Percentiles rank a stretch among this genome's conserved stretches.
phyloP scores from a whole-genome alignment of 2,113 vertebrate genomes.

The Oreochromis tanganicae region DNA sequence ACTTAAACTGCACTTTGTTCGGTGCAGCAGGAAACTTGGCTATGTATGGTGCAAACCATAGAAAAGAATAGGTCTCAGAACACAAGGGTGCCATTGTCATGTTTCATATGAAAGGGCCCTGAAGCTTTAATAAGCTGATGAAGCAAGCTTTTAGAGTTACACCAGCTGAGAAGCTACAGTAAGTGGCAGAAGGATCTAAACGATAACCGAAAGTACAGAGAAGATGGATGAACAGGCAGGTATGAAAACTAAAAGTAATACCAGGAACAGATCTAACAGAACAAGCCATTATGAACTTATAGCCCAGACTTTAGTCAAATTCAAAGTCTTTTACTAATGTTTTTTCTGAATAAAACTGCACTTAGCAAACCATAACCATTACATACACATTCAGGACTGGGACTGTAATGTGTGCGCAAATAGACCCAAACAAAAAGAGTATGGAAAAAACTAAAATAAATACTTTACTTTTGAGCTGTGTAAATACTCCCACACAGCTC shows the following conservation, averaged over 20 bases:
- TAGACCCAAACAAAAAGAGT: background rate
- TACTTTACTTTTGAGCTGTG: background rate
- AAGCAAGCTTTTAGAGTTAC: background rate
- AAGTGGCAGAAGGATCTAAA: background rate
- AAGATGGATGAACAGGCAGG: background rate
- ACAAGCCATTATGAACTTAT: background rate
- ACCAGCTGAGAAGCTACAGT: background rate
- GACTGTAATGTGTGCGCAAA: background rate
- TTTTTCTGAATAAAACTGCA: background rate
- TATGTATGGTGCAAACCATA: background rate
- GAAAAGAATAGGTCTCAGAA: background rate
- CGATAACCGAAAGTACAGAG: background rate
- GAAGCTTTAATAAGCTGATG: slow-evolving; percentile 7
- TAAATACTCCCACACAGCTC: background rate
- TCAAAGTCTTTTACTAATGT: background rate
- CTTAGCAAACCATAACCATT: background rate
- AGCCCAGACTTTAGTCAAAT: background rate
- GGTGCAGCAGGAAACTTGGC: background rate
- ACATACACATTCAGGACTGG: background rate
- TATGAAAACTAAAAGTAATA: background rate
- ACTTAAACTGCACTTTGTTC: background rate
- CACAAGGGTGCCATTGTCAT: background rate
- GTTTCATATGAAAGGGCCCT: background rate
- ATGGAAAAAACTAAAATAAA: background rate
- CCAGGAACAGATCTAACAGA: background rate